Evolutionary conservation across 1,140 invertebrate species (phyloP).

Genomic region (Halotydeus destructor): DNA sequence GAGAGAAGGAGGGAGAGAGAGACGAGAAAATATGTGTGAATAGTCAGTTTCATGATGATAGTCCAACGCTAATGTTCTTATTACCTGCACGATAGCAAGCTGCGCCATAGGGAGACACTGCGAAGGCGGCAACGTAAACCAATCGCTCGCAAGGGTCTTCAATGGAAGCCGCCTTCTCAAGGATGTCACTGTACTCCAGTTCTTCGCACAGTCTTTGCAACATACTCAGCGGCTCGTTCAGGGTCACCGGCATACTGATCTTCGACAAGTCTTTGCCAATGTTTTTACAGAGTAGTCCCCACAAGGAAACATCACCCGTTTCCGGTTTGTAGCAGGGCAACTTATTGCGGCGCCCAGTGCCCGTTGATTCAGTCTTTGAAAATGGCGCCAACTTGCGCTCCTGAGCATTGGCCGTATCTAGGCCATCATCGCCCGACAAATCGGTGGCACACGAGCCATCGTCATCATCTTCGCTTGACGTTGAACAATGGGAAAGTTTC

Average conservation of each 20-base stretch:
- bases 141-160: slow-evolving; percentile 43
- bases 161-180: slow-evolving; percentile 44
- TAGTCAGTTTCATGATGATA: no score
- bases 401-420: no score
- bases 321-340: slow-evolving; percentile 46
- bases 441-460: slow-evolving; percentile 11
- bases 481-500: slow-evolving; percentile 22
- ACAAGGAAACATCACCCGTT: slow-evolving; percentile 38
- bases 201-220: slow-evolving; percentile 58
- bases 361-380: background rate
- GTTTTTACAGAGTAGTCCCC: slow-evolving; percentile 58
- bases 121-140: slow-evolving; percentile 54
- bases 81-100: slow-evolving; percentile 50
- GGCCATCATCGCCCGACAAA: slow-evolving; percentile 7
- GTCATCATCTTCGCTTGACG: slow-evolving; percentile 25
- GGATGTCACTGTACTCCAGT: slow-evolving; percentile 54
- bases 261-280: slow-evolving; percentile 70
- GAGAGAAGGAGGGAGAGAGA: no score
- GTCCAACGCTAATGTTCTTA: no score
- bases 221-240: slow-evolving; percentile 68
- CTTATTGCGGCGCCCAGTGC: slow-evolving; percentile 42
- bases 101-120: slow-evolving; percentile 55
- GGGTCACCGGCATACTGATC: slow-evolving; percentile 50
- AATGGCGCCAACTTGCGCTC: background rate
- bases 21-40: no score